Evolutionary conservation across 2,113 vertebrate species (phyloP).

Genomic region (Montifringilla adamsi): DNA sequence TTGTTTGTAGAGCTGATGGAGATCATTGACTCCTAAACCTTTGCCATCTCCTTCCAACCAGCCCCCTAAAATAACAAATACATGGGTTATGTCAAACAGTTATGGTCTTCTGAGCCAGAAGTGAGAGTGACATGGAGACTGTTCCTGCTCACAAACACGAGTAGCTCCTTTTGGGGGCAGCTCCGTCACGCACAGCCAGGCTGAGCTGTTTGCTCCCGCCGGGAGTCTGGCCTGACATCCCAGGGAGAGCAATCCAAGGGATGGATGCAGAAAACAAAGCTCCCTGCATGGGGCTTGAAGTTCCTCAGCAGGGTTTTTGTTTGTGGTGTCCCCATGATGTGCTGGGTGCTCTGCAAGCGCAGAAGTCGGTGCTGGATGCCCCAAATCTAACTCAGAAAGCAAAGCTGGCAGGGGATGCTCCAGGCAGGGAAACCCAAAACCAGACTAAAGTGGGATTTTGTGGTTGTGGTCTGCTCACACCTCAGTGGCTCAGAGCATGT

Average conservation of each 20-base stretch:
- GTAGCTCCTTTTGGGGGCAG: not conserved
- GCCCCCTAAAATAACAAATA: conserved; percentile 49
- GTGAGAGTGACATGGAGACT: not conserved
- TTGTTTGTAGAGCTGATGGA: conserved; percentile 62
- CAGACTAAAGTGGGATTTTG: not conserved
- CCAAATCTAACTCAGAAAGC: not conserved
- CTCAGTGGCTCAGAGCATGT: not conserved
- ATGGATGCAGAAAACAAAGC: not conserved
- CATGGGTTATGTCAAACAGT: conserved; percentile 29
- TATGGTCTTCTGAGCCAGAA: conserved; percentile 30
- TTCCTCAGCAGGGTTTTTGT: not conserved
- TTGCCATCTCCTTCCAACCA: conserved; percentile 40
- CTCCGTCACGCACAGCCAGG: not conserved
- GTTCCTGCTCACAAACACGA: not conserved
- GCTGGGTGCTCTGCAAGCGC: not conserved
- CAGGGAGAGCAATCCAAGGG: not conserved
- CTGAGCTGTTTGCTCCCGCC: not conserved
- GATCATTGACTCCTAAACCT: conserved; percentile 54
- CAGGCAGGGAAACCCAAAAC: not conserved
- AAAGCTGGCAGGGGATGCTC: not conserved
- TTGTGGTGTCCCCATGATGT: not conserved
- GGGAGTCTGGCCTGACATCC: not conserved
- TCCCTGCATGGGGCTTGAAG: not conserved
- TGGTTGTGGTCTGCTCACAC: not conserved
- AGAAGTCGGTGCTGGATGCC: not conserved